Evolutionary conservation across 2,113 vertebrate genomes (phyloP).

Genomic region (Stercorarius parasiticus): DNA sequence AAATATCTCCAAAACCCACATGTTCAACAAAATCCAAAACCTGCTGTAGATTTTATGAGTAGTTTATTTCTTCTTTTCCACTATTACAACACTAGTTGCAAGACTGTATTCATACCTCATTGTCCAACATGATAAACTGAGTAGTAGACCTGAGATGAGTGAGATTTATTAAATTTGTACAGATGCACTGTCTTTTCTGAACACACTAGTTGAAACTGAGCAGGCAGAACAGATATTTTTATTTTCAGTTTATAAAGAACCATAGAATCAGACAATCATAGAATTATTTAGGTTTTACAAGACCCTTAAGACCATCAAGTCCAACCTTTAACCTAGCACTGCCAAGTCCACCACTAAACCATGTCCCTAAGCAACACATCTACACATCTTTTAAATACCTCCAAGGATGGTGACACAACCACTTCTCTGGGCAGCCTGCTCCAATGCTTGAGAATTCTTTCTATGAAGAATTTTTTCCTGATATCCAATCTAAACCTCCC

Average conservation of each 20-base stretch:
- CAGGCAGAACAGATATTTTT: background rate
- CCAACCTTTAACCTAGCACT: background rate
- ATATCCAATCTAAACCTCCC: background rate
- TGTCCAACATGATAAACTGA: background rate
- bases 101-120: background rate
- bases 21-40: background rate
- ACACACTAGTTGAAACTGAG: background rate
- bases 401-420: background rate
- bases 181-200: background rate
- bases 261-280: background rate
- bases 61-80: background rate
- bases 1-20: background rate
- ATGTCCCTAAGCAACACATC: background rate
- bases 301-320: background rate
- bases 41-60: background rate
- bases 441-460: background rate
- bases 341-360: background rate
- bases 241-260: background rate
- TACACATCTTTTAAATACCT: background rate
- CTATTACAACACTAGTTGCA: background rate
- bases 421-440: background rate
- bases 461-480: background rate
- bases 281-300: background rate
- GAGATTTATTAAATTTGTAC: background rate
- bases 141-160: background rate